Evolutionary conservation across 2,888 invertebrate genomes (phyloP).

Genomic region (Dimorphilus gyrociliatus): DNA sequence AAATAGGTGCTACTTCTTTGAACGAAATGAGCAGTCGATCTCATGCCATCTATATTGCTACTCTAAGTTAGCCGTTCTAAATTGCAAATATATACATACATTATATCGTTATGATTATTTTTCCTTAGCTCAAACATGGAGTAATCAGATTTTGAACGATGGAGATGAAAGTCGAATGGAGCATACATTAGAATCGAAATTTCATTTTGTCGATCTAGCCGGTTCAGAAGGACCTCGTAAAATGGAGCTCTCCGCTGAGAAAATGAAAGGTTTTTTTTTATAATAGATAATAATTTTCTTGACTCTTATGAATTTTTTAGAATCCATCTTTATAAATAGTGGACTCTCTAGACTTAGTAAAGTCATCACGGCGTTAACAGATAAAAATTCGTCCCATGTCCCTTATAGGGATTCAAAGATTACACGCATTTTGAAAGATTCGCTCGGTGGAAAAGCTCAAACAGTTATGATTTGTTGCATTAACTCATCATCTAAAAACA

Average conservation of each 20-base stretch:
- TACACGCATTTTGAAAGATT: conserved; percentile 34
- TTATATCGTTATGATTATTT: too few species aligned
- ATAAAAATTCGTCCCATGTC: conserved; percentile 30
- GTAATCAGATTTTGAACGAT: not conserved
- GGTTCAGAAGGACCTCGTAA: conserved; percentile 37
- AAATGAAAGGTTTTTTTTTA: conserved; percentile 31
- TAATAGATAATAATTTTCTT: not conserved
- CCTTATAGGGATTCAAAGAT: conserved; percentile 38
- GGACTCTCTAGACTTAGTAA: conserved; percentile 36
- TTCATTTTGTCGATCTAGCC: conserved; percentile 39
- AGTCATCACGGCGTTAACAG: conserved; percentile 36
- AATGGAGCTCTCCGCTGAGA: conserved; percentile 38
- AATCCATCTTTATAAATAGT: conserved; percentile 38
- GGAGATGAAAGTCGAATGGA: not conserved
- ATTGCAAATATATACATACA: too few species aligned
- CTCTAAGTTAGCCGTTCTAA: conserved; percentile 23
- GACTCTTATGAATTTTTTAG: conserved; percentile 14
- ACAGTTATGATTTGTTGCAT: conserved; percentile 39
- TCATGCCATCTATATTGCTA: conserved; percentile 36
- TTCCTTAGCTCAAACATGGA: not conserved
- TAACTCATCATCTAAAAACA: conserved; percentile 32
- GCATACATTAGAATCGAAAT: conserved; percentile 21
- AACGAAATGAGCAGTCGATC: conserved; percentile 38
- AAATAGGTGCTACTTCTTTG: conserved; percentile 39
- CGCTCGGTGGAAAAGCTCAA: conserved; percentile 36